A percentile compares a stretch with the other conserved stretches of the same genome.
phyloP scores from a whole-genome alignment of 2,113 vertebrate genomes.

The Mormyrus iriodes region DNA sequence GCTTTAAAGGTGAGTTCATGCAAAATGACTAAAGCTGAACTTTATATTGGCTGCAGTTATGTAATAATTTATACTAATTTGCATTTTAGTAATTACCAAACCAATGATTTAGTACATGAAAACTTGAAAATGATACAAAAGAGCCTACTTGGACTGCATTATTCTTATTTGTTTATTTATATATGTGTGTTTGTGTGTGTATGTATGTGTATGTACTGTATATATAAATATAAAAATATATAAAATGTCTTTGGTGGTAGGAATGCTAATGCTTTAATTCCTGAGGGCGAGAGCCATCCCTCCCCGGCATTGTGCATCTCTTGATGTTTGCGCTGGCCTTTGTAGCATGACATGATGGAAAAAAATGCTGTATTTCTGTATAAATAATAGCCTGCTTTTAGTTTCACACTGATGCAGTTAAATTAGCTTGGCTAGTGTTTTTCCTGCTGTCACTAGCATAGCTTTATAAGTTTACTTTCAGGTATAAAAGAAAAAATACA shows the following conservation, averaged over 20 bases:
- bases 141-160: too few relatives aligned
- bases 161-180: too few relatives aligned
- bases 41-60: neutral
- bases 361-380: neutral
- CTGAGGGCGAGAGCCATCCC: neutral
- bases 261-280: neutral
- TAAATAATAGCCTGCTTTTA: neutral
- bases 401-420: neutral
- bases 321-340: neutral
- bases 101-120: neutral
- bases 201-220: too few relatives aligned
- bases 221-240: too few relatives aligned
- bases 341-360: neutral
- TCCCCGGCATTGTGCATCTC: neutral
- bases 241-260: too few relatives aligned
- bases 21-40: neutral
- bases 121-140: neutral
- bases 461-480: neutral
- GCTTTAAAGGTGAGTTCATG: constrained; percentile 71
- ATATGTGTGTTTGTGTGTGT: too few relatives aligned
- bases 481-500: too few relatives aligned
- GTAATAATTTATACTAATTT: neutral
- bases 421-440: neutral
- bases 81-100: neutral
- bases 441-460: neutral